phyloP scores from a whole-genome alignment of 2,113 vertebrate genomes.

The Egretta garzetta region DNA sequence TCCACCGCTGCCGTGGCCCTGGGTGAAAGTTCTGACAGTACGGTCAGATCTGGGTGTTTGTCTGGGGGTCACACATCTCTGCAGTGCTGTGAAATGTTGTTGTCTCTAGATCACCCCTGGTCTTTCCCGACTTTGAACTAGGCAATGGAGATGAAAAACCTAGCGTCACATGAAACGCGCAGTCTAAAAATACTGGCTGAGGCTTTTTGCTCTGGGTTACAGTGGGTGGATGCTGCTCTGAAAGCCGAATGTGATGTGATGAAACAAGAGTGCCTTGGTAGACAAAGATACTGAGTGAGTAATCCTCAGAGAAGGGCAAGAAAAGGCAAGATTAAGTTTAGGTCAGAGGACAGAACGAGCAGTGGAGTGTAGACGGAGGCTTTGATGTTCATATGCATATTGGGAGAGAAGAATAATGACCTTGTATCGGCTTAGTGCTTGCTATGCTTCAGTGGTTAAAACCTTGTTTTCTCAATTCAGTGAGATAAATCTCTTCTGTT shows the following conservation, averaged over 20 bases:
- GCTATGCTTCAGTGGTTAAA: neutral
- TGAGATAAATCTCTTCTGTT: neutral
- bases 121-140: neutral
- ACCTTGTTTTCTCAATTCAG: neutral
- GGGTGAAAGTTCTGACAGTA: too few species aligned
- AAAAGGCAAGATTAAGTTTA: neutral
- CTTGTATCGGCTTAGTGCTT: rapidly evolving
- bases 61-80: neutral
- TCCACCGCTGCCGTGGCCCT: rapidly evolving
- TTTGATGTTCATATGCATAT: rapidly evolving
- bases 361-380: neutral
- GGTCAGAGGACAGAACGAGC: neutral
- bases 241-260: constrained; percentile 22
- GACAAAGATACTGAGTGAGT: neutral
- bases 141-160: neutral
- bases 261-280: neutral
- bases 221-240: neutral
- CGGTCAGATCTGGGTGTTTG: neutral
- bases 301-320: neutral
- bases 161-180: rapidly evolving
- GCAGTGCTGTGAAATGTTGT: neutral
- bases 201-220: neutral
- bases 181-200: neutral
- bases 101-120: rapidly evolving
- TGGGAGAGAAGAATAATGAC: neutral